Evolutionary conservation across 2,888 invertebrate genomes (phyloP), one percentile per base, ranked within the genome.

Genomic region (Muschampia plurimacula): DNA sequence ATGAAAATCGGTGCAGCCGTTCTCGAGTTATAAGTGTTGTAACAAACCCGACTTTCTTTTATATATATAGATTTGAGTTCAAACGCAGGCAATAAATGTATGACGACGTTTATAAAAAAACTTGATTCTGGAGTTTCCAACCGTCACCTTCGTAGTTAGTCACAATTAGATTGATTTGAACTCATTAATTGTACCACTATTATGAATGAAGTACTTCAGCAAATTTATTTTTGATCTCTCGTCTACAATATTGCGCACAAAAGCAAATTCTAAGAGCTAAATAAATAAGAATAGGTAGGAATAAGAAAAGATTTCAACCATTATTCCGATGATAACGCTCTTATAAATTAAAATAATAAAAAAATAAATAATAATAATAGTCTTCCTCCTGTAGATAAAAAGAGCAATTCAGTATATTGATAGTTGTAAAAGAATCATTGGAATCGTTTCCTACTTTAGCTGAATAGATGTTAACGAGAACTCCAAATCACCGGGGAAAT

Each of bases 401-500:
- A 69, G 63, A 80, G 79, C 79, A 67, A 62, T 70, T 36, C 36
- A 36, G 36, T 60, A 13, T 13, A 60, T 36, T 32, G 28, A 60
- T 74, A 73, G 72, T 72, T 68, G 67, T 77, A 74, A 76, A 76
- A 70, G 69, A 70, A 69, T 78, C 79, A 57, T 28, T 57, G 74
- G 80, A 81, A 76, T 79, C 28, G 57, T 57, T 57, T 57, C 28
- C 74, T 74, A 79, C 79, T 83, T 85, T 80, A 80, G 81, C 82
- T 91, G 92, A 91, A 92, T 90, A 83, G 86, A 81, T 80, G 84
- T 81, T 90, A 91, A 91, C 89, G 90, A 91, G 80, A 87, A 60
- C 60, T 85, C 85, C 85, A 80, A 89, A 86, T 86, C 86, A 81
- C 84, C 74, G 75, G 86, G 88, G 87, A 89, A 87, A 90, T 89